Evolutionary conservation across 2,888 invertebrate species (phyloP).

Genomic region (Buathra laborator): DNA sequence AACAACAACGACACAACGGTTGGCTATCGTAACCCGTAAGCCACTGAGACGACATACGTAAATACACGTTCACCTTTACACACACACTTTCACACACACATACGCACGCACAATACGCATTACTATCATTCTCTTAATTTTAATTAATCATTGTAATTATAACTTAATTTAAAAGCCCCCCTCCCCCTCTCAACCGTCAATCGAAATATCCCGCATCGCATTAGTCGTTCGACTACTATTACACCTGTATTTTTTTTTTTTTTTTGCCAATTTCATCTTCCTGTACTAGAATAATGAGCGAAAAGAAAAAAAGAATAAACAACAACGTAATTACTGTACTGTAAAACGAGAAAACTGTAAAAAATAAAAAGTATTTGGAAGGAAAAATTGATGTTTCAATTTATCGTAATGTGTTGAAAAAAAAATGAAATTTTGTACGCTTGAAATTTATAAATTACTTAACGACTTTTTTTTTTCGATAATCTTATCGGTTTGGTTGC

Average conservation of each 20-base stretch:
- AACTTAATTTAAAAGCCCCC: conserved; percentile 60
- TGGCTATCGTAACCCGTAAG: not conserved
- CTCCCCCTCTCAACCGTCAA: conserved; percentile 40
- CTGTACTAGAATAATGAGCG: conserved; percentile 54
- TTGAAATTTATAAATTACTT: too few relatives aligned
- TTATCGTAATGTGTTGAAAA: too few relatives aligned
- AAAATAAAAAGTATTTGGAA: conserved; percentile 63
- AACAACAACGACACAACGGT: conserved; percentile 43
- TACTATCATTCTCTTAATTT: conserved; percentile 68
- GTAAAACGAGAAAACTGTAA: conserved; percentile 65
- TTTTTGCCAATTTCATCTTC: conserved; percentile 63
- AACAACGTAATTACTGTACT: conserved; percentile 66
- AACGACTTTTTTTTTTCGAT: too few relatives aligned
- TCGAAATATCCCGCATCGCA: conserved; percentile 48
- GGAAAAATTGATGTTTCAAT: not conserved
- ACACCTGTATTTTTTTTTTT: conserved; percentile 50
- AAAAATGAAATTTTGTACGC: too few relatives aligned
- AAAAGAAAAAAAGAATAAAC: conserved; percentile 40
- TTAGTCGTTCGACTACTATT: conserved; percentile 46
- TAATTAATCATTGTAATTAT: conserved; percentile 71
- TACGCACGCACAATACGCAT: conserved; percentile 66
- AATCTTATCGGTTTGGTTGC: not conserved
- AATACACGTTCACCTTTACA: conserved; percentile 28
- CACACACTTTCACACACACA: conserved; percentile 52
- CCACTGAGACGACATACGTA: conserved; percentile 45